phyloP scores from a whole-genome alignment of 2,888 invertebrate genomes.

The Synanthedon myopaeformis region DNA sequence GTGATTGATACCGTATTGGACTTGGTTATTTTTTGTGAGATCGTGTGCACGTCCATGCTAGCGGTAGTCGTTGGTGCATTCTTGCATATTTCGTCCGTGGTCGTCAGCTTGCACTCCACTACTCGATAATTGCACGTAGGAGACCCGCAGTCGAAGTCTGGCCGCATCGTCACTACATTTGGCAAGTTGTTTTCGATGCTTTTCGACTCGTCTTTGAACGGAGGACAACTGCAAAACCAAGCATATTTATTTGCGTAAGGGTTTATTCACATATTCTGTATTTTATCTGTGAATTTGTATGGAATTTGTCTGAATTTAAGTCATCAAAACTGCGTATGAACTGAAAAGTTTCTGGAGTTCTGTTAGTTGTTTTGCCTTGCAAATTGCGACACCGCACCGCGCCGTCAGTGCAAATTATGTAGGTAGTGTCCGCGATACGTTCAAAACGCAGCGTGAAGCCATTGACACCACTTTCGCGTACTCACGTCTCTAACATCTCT shows the following conservation, averaged over 20 bases:
- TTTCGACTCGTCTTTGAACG: slow-evolving; percentile 53
- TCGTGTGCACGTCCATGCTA: slow-evolving; percentile 23
- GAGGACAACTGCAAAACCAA: slow-evolving; percentile 44
- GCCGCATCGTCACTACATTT: slow-evolving; percentile 42
- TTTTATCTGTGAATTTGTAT: too few relatives aligned
- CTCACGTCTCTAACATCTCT: too few relatives aligned
- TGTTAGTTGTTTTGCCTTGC: too few relatives aligned
- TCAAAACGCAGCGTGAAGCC: too few relatives aligned
- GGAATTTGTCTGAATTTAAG: too few relatives aligned
- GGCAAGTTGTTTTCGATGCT: slow-evolving; percentile 46
- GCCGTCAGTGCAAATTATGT: too few relatives aligned
- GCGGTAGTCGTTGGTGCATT: slow-evolving; percentile 21
- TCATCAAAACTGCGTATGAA: too few relatives aligned
- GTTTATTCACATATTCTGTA: too few relatives aligned
- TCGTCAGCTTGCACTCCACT: slow-evolving; percentile 62
- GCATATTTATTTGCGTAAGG: neutral
- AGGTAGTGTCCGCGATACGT: too few relatives aligned
- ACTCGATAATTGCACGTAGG: slow-evolving; percentile 57
- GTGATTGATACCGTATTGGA: slow-evolving; percentile 71
- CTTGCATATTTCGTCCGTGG: slow-evolving; percentile 48
- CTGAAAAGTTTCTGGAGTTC: too few relatives aligned
- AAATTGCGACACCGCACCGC: too few relatives aligned
- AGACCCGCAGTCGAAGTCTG: slow-evolving; percentile 55
- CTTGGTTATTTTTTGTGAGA: slow-evolving; percentile 29
- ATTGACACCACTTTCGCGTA: too few relatives aligned